Evolutionary conservation across 1,140 invertebrate genomes (phyloP), one percentile per base, ranked within the genome.

Genomic region (Penaeus indicus): DNA sequence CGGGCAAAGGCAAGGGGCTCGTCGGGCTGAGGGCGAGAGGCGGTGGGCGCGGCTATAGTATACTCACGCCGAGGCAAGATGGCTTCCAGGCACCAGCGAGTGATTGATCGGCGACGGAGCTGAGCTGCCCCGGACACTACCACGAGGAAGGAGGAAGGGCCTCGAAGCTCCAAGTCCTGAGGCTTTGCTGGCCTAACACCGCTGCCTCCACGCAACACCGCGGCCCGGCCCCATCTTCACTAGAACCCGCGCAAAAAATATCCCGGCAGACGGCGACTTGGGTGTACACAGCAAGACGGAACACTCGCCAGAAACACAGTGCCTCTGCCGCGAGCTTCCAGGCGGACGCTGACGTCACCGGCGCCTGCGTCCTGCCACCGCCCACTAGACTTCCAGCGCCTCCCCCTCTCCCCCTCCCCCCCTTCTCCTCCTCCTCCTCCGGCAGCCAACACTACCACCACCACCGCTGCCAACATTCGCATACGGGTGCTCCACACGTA

Each of bases 11-110:
- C 54, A 54, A 54, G 2, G 54, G 54, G 11, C 11, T 54, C 54
- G 38, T 54, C 54, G 16, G 54, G 54, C 54, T 54, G 16, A 54
- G 54, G 16, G 54, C 54, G 54, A 54, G 25, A 38, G 81, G 63
- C 42, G 60, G 63, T 64, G 82, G 63, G 61, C 63, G 63, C 63
- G 82, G 63, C 63, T 42, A 61, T 38, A 19, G 80, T 83, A 62
- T 83, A 83, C 80, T 83, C 80, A 83, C 80, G 64, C 80, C 64
- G 60, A 83, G 61, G 80, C 80, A 83, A 83, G 80, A 83, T 83
- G 80, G 80, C 80, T 83, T 83, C 80, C 80, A 83, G 60, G n/a
- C 60, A 38, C 60, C 47, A 64, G 61, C 25, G 60, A 83, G 60
- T 83, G 80, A 83, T 83, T 83, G 80, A 83, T 83, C 80, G 80